Evolutionary conservation across 2,797 vertebrate genomes (phyloP), one percentile per base, ranked within the genome.

Genomic region (Muscicapa comitata): DNA sequence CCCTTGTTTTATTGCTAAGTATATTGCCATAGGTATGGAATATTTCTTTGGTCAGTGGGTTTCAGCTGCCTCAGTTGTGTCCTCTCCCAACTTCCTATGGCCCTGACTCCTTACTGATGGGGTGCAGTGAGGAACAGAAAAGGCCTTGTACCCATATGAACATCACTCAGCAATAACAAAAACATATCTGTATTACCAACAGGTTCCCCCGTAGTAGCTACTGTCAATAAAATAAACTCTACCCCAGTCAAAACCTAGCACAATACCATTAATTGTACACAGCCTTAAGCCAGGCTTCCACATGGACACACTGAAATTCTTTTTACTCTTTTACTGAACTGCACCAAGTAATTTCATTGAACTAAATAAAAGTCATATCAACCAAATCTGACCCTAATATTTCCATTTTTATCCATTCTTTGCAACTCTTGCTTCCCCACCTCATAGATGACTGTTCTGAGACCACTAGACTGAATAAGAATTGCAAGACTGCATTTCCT

Each of bases 41-140:
- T 38, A 43, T 40, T 25, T 17, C 17, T 45, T 17, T 31, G 18
- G 8, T 25, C 67, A 28, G 8, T 4, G 3, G 4, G 8, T 37
- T 57, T 65, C 55, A 12, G 9, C 13, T 25, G 7, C 17, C 55
- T 20, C 9, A 4, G 23, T 4, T 66, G 4, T 21, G 19, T 61
- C 12, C 21, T 21, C 25, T 21, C 18, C 10, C 42, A 66, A 0
- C 0, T 48, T 20, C 38, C 29, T 31, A 20, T 16, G 18, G 4
- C 6, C 9, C 33, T 18, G 7, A 5, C 4, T 59, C 6, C 29
- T 17, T 3, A 3, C 8, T 24, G 6, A 10, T 11, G 18, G 21
- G 2, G 5, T 14, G 9, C 0, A 0, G 5, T 11, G 13, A 50
- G 40, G 18, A 71, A 2, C 16, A 50, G 13, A 71, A 61, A 61